Percentiles rank a stretch among this genome's conserved stretches.
Evolutionary conservation across 2,888 invertebrate genomes (phyloP).

Genomic region (Zhuqinia jingwanae): DNA sequence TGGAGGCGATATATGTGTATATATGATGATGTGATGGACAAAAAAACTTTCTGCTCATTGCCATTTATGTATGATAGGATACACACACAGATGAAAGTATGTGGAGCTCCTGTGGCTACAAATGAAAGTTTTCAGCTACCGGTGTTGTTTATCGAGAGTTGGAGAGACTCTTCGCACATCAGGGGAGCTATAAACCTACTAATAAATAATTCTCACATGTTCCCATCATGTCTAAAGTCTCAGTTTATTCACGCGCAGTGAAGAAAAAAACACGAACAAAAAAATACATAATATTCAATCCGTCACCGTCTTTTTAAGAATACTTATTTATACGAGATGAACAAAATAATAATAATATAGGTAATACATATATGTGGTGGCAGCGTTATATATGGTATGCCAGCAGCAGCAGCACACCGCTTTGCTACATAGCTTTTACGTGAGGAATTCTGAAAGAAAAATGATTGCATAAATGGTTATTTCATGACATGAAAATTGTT

Average conservation of each 20-base stretch:
- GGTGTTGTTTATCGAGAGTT: conserved; percentile 70
- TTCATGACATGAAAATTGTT: conserved; percentile 42
- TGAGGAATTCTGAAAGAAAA: not conserved
- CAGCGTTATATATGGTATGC: too few species aligned
- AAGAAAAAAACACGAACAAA: conserved; percentile 49
- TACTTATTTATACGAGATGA: not conserved
- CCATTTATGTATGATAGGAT: conserved; percentile 66
- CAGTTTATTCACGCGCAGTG: conserved; percentile 18
- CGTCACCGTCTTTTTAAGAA: conserved; percentile 7
- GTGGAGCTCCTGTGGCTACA: conserved; percentile 68
- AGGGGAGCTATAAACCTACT: conserved; percentile 69
- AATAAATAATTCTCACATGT: conserved; percentile 72
- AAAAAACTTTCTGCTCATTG: conserved; percentile 56
- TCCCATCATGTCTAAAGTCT: conserved; percentile 46
- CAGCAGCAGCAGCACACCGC: too few species aligned
- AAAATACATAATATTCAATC: conserved; percentile 30
- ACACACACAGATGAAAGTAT: conserved; percentile 69
- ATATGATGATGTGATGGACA: conserved; percentile 24
- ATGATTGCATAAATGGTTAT: conserved; percentile 27
- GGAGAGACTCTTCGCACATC: conserved; percentile 70
- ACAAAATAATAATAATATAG: too few species aligned
- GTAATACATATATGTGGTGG: too few species aligned
- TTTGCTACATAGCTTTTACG: too few species aligned
- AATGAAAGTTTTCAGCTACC: conserved; percentile 72
- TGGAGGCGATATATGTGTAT: not conserved